Conservation (phyloP, 2,888 invertebrate species). For the Philereme vetulata region DNA sequence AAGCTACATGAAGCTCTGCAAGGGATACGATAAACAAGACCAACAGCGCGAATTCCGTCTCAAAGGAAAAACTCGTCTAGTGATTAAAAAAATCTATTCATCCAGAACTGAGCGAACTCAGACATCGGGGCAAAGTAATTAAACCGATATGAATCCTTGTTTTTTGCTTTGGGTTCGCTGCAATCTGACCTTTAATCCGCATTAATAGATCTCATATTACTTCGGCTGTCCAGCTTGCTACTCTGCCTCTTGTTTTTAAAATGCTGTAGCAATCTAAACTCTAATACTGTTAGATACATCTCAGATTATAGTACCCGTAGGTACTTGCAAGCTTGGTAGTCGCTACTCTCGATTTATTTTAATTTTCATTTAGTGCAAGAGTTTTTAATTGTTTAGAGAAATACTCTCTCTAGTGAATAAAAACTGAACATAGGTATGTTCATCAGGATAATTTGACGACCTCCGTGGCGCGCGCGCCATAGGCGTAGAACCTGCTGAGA, state of each 20-base stretch:
- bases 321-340: constrained; percentile 1
- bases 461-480: too few relatives aligned
- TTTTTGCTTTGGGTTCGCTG: neutral
- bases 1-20: too few relatives aligned
- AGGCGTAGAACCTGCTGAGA: too few relatives aligned
- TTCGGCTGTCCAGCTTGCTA: neutral
- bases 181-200: constrained; percentile 6
- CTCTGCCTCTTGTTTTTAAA: too few relatives aligned
- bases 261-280: constrained; percentile 4
- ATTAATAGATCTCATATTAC: constrained; percentile 6
- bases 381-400: too few relatives aligned
- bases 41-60: too few relatives aligned
- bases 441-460: too few relatives aligned
- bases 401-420: too few relatives aligned
- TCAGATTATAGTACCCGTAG: neutral
- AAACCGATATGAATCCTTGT: constrained; percentile 1
- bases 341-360: too few relatives aligned
- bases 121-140: constrained; percentile 3
- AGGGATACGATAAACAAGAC: too few relatives aligned
- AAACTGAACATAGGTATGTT: too few relatives aligned
- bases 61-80: neutral
- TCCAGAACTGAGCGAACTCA: constrained; percentile 6
- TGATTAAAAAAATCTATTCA: constrained; percentile 16
- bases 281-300: constrained; percentile 1
- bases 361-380: constrained; percentile 10